These are phyloP conservation scores for Catamblyrhynchus diadema DNA, from an alignment of 2,797 vertebrate species.

Conservation along the genomic window DNA sequence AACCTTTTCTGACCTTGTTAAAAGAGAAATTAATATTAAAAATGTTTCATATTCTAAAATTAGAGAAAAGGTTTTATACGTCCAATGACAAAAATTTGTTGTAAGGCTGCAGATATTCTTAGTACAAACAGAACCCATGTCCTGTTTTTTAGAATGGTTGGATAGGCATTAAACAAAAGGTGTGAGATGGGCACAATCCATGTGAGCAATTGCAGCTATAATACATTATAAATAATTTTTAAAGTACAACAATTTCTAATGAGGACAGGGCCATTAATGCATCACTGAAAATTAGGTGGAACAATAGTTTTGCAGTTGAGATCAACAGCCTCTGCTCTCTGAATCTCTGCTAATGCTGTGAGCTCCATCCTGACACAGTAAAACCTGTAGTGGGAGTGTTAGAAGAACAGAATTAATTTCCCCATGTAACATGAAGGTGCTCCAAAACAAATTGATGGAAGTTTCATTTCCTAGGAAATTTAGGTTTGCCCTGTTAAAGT, in stretches of 20 bases:
- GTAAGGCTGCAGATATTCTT: background rate
- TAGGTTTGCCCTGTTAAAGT: background rate
- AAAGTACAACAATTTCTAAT: background rate
- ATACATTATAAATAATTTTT: background rate
- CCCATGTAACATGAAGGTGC: background rate
- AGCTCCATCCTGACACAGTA: background rate
- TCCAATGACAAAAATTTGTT: background rate
- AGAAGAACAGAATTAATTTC: background rate
- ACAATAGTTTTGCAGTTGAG: background rate
- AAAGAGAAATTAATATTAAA: background rate
- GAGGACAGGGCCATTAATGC: background rate
- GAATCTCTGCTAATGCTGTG: background rate
- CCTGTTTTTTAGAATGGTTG: background rate
- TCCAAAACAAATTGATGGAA: background rate
- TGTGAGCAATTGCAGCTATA: background rate
- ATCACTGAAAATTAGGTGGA: background rate
- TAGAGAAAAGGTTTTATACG: background rate
- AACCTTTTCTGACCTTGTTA: background rate
- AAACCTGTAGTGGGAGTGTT: background rate
- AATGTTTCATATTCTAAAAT: background rate
- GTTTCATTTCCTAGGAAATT: background rate
- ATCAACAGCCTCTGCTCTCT: background rate
- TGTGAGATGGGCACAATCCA: background rate
- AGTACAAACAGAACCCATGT: background rate
- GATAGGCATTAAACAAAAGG: background rate